Evolutionary conservation across 2,113 vertebrate genomes (phyloP), one percentile per base, ranked within the genome.

Genomic region (Atlantisia rogersi): DNA sequence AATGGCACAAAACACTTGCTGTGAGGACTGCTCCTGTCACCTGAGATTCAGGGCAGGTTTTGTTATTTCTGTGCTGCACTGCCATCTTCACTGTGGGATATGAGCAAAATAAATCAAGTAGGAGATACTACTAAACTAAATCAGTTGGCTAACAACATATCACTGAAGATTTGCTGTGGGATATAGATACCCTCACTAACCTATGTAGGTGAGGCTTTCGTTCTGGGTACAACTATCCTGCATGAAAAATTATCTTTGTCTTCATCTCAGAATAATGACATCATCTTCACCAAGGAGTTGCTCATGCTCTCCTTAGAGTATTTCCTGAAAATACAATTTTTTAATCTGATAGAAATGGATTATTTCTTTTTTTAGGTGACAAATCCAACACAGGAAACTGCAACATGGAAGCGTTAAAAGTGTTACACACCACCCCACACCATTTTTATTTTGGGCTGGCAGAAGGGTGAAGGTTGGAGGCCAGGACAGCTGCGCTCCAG

Each of bases 21-120:
- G 0, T 1, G 0, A 1, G 3, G 29, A 29, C 39, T 48, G 18
- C 29, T 88, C n/a, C 55, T 18, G 17, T 31, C 4, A 3, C 39
- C 25, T 48, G 26, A 32, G 6, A 58, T 8, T 18, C 29, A 32
- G 44, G 29, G 22, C 25, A 65, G 56, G 13, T 10, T 83, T 48
- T 20, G 9, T 20, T 26, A 35, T 22, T 78, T 83, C 62, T 35
- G 19, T 18, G 46, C 35, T 65, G 40, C 26, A 5, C 19, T 16
- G 35, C 15, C 13, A 12, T 55, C 19, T 77, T n/a, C 28, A 7
- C 2, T 44, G 18, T 13, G 11, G 3, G 6, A 8, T 26, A 15
- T 14, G 31, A 85, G 42, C 14, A 70, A 83, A 58, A 74, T 12
- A 59, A 52, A 85, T 46, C 31, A 40, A 22, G 5, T 5, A 26